These are phyloP conservation scores for Gallinago stenura DNA, from an alignment of 2,797 vertebrate genomes.

Conservation along the genomic window DNA sequence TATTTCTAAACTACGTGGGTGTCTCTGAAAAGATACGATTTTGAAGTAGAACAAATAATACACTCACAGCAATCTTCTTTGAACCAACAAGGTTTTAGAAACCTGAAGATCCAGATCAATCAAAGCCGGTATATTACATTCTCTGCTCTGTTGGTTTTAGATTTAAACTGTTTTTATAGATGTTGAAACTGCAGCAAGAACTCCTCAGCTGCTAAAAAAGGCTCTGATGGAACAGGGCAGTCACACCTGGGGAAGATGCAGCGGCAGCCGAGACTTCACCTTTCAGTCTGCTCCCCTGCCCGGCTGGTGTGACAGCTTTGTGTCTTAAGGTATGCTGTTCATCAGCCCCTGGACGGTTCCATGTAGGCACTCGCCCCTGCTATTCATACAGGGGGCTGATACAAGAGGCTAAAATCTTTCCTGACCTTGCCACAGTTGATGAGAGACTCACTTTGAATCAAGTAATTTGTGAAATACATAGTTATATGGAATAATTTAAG, in stretches of 20 bases:
- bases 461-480: not conserved
- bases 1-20: constrained; percentile 57
- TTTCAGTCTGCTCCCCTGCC: not conserved
- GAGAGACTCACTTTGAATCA: not conserved
- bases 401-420: not conserved
- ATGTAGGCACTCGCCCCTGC: not conserved
- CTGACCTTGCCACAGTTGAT: not conserved
- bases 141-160: constrained; percentile 37
- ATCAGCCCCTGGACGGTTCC: not conserved
- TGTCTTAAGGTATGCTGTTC: not conserved
- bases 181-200: constrained; percentile 30
- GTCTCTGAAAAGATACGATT: constrained; percentile 60
- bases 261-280: not conserved
- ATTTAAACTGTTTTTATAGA: constrained; percentile 50
- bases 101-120: constrained; percentile 35
- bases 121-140: constrained; percentile 29
- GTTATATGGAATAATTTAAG: not conserved
- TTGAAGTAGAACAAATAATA: constrained; percentile 63
- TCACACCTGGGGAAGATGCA: not conserved
- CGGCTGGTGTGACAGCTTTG: not conserved
- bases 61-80: constrained; percentile 27
- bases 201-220: constrained; percentile 39
- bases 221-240: not conserved
- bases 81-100: not conserved
- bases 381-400: not conserved